Base-by-base conservation (phyloP, 1,140 invertebrate species). In the Pararge aegeria region DNA sequence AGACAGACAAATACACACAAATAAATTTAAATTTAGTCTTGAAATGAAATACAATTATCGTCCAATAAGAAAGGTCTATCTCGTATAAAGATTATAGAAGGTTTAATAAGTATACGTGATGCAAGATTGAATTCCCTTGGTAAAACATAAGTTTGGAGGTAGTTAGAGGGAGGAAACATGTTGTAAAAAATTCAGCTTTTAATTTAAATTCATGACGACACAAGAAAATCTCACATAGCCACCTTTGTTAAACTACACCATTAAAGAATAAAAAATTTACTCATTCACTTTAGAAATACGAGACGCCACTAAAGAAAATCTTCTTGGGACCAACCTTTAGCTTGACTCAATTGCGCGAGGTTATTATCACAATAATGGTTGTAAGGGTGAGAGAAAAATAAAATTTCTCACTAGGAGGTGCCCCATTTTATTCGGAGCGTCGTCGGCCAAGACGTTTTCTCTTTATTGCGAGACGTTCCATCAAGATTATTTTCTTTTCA, bases 401-500 rank as follows among this genome's bases (percentile, higher is more conserved):
- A 74, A 73, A 66, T 76, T 75, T 75, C 68, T 65, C 70, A 64
- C 64, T 65, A 67, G 63, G 57, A 66, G 51, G 66, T 66, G 67
- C 68, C 55, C 61, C 68, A 56, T 67, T 74, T 79, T 80, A 75
- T 80, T 71, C 64, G 58, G 63, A 56, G 65, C 54, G 42, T 56
- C 59, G 61, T 54, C 59, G 61, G 66, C 68, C 63, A 55, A 68
- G 66, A 69, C 65, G 61, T 72, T 73, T 46, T 55, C 66, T 69
- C 70, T 82, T 76, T 78, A 79, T 74, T 69, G 71, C 70, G 55
- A 69, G 70, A 78, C 71, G 67, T 81, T 83, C 73, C 78, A 78
- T 78, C 75, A 80, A 83, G 78, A 81, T 81, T 79, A 79, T 75
- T 76, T 73, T 77, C 73, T 73, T 81, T 82, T 73, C 70, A 75